Evolutionary conservation across 2,113 vertebrate species (phyloP), one percentile per base, ranked within the genome.

Genomic region (Alosa alosa): DNA sequence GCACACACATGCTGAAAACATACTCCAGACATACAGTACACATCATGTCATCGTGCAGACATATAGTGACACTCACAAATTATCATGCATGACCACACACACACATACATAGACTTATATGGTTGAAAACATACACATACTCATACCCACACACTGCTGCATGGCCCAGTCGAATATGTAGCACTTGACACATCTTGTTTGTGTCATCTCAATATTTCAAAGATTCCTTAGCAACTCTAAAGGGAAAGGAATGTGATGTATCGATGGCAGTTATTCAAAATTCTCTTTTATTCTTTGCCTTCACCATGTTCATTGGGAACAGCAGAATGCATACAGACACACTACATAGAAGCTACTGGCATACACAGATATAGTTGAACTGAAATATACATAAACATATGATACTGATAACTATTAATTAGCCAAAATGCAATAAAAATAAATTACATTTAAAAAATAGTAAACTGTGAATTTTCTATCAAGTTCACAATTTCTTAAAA

Each of bases 101-200:
- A 78, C 72, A 78, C 1, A 78, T 9, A 72, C 72, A 39, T 15
- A 78, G 11, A 15, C 52, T 18, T 18, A 15, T 18, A 15, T 52
- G 15, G 50, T 52, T 52, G 50, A 4, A 18, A 52, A 18, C 64
- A 72, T 7, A 36, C 22, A 72, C 64, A 72, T 20, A 64, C 22
- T 31, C 22, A 72, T 10, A 72, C 64, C 22, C 22, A 72, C 64
- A 72, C 64, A 25, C 8, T 11, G 4, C 64, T 72, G 64, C 25
- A 31, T 31, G 25, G 64, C n/a, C 64, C 64, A 25, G 18, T 36
- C 10, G 13, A 75, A 5, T 11, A 75, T 75, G 31, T 15, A 39
- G 2, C 31, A 75, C 31, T 13, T 31, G 84, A 90, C 88, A 87
- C 72, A 82, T 89, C 91, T 89, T 91, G 92, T 90, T 90, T 91